These are phyloP conservation scores for Drosophila dives DNA, from an alignment of 2,888 invertebrate genomes.

Conservation along the genomic window DNA sequence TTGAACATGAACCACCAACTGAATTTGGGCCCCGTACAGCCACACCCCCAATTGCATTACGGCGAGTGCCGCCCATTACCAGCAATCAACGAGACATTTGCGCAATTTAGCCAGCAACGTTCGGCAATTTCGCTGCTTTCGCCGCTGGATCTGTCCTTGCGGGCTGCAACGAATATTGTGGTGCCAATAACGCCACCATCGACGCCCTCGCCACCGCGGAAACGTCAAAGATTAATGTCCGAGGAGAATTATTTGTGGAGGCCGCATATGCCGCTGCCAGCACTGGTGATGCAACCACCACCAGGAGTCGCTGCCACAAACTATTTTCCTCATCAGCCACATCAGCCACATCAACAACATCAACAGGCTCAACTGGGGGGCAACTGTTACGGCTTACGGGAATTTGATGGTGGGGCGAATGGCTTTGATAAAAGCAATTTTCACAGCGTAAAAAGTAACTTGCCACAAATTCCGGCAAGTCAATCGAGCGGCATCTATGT, in stretches of 20 bases:
- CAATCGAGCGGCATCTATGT: conserved; percentile 74
- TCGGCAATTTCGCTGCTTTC: conserved; percentile 76
- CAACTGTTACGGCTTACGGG: conserved; percentile 46
- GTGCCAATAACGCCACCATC: conserved; percentile 85
- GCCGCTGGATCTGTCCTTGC: conserved; percentile 84
- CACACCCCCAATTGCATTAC: conserved; percentile 60
- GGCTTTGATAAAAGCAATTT: conserved; percentile 68
- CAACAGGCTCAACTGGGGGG: conserved; percentile 39
- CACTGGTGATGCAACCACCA: conserved; percentile 51
- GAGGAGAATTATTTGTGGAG: conserved; percentile 83
- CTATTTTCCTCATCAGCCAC: conserved; percentile 53
- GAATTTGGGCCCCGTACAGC: conserved; percentile 26
- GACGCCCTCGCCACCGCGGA: conserved; percentile 85
- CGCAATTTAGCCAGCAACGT: conserved; percentile 81
- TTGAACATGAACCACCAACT: conserved; percentile 52
- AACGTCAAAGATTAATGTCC: conserved; percentile 82
- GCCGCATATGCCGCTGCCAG: conserved; percentile 68
- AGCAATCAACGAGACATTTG: conserved; percentile 84
- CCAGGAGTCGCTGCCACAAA: conserved; percentile 23
- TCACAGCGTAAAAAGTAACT: conserved; percentile 70
- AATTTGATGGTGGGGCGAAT: conserved; percentile 45
- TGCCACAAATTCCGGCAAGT: conserved; percentile 78
- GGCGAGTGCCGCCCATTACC: conserved; percentile 82
- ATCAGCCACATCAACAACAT: conserved; percentile 26
- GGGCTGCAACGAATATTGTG: conserved; percentile 78